These are phyloP conservation scores for Sinonovacula constricta DNA, from an alignment of 1,140 invertebrate genomes.

Conservation along the genomic window DNA sequence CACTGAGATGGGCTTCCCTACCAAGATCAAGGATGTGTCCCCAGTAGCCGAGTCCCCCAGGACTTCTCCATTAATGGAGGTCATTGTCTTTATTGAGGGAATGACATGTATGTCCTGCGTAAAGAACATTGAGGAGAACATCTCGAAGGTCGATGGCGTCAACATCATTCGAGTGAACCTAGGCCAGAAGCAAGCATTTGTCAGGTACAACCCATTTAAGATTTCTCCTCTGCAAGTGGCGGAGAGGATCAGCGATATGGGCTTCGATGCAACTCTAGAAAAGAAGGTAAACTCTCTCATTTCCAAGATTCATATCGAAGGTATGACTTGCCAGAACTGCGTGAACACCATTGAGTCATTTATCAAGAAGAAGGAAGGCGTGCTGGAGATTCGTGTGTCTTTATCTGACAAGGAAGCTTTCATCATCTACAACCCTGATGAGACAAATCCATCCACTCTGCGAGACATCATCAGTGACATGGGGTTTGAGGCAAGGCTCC, in stretches of 20 bases:
- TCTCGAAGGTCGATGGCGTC: conserved; percentile 68
- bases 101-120: conserved; percentile 79
- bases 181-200: conserved; percentile 66
- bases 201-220: conserved; percentile 67
- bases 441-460: conserved; percentile 62
- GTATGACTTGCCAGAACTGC: conserved; percentile 80
- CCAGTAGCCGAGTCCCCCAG: conserved; percentile 21
- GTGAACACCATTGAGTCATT: conserved; percentile 77
- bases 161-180: conserved; percentile 80
- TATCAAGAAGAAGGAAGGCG: conserved; percentile 65
- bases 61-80: conserved; percentile 17
- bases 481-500: conserved; percentile 74
- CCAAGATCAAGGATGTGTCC: conserved; percentile 57
- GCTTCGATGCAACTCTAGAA: conserved; percentile 70
- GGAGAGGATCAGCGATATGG: conserved; percentile 77
- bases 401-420: conserved; percentile 68
- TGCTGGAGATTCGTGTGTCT: conserved; percentile 73
- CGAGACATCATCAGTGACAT: conserved; percentile 75
- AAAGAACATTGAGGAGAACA: conserved; percentile 73
- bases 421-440: conserved; percentile 69
- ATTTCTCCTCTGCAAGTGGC: conserved; percentile 61
- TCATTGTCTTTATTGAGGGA: conserved; percentile 57
- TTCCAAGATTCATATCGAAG: conserved; percentile 65
- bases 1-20: conserved; percentile 72
- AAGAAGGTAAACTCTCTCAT: conserved; percentile 43